Evolutionary conservation across 2,113 vertebrate genomes (phyloP).

Genomic region (Leptodactylus fuscus): DNA sequence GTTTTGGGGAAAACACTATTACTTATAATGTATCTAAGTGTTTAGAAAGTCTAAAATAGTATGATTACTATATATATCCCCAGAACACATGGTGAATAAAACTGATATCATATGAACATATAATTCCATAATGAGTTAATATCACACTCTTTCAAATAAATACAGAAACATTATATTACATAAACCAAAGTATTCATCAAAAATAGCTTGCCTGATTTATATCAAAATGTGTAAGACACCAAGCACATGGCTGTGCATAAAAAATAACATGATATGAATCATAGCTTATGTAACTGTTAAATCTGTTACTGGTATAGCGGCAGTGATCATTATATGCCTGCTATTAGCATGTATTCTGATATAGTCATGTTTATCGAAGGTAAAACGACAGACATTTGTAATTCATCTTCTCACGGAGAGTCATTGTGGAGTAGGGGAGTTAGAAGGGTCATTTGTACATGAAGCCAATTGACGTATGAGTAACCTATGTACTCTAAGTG

Average conservation of each 20-base stretch:
- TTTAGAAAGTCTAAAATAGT: too few species aligned
- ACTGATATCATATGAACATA: not conserved
- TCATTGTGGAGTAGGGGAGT: too few species aligned
- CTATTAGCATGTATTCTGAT: not conserved
- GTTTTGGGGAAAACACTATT: too few species aligned
- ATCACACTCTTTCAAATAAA: not conserved
- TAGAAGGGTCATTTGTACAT: too few species aligned
- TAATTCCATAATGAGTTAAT: not conserved
- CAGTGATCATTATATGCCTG: not conserved
- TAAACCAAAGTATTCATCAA: not conserved
- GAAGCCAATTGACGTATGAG: too few species aligned
- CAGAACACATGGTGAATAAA: not conserved
- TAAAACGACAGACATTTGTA: not conserved
- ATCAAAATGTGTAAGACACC: conserved; percentile 8
- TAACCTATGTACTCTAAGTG: too few species aligned
- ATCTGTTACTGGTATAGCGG: not conserved
- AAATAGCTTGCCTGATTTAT: not conserved
- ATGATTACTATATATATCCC: not conserved
- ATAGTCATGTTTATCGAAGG: not conserved
- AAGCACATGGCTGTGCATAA: conserved; percentile 40
- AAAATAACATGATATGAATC: conserved; percentile 49
- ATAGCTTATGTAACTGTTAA: conserved; percentile 37
- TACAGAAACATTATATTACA: not conserved
- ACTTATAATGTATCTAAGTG: too few species aligned
- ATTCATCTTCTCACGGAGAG: too few species aligned